These are phyloP conservation scores for Bombycilla garrulus DNA, from an alignment of 2,113 vertebrate genomes.

Conservation along the genomic window DNA sequence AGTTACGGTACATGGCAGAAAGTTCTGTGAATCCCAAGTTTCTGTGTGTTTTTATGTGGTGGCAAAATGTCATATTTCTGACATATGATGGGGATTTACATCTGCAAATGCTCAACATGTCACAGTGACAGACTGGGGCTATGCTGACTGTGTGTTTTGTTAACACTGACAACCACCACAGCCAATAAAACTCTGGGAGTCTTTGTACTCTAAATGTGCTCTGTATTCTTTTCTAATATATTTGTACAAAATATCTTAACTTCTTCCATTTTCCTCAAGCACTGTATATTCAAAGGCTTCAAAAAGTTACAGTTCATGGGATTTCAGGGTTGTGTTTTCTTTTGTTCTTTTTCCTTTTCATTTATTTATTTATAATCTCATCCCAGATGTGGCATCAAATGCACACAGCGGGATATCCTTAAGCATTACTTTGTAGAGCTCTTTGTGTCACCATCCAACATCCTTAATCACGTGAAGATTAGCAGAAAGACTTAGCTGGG, in stretches of 20 bases:
- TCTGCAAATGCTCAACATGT: not conserved
- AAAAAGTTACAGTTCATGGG: not conserved
- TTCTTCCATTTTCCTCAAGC: not conserved
- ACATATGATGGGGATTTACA: not conserved
- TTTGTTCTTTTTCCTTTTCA: not conserved
- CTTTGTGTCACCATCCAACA: not conserved
- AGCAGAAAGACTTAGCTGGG: not conserved
- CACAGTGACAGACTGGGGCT: not conserved
- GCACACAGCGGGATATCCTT: not conserved
- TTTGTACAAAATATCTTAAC: not conserved
- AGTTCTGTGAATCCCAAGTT: not conserved
- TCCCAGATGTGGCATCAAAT: conserved; percentile 9
- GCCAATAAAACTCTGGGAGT: not conserved
- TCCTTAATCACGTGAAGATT: not conserved
- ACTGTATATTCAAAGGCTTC: not conserved
- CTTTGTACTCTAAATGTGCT: not conserved
- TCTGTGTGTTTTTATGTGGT: not conserved
- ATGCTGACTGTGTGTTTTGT: not conserved
- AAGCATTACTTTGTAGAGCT: not conserved
- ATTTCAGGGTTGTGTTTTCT: not conserved
- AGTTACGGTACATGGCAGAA: not conserved
- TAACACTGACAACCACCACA: not conserved
- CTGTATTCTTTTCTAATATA: not conserved
- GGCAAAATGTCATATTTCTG: not conserved
- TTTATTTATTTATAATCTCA: not conserved